A percentile compares a stretch with the other conserved stretches of the same genome.
These are phyloP conservation scores for Oligia fasciuncula DNA, from an alignment of 2,888 invertebrate genomes.

Conservation along the genomic window DNA sequence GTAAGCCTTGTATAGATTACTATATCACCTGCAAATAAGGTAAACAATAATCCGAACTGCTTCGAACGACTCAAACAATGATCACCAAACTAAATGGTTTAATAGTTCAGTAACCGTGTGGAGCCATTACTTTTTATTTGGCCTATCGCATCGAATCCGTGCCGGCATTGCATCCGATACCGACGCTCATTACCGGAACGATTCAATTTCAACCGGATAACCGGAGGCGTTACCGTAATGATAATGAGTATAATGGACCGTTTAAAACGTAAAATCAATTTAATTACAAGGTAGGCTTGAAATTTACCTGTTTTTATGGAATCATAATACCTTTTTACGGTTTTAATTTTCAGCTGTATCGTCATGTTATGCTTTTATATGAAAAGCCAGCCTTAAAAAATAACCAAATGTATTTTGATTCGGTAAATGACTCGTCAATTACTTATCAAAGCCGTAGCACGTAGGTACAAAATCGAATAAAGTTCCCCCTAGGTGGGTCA, in stretches of 20 bases:
- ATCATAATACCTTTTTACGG: constrained; percentile 12
- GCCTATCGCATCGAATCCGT: constrained; percentile 67
- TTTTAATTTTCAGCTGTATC: constrained; percentile 3
- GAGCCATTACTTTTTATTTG: constrained; percentile 70
- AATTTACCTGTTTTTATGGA: constrained; percentile 18
- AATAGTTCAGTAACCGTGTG: constrained; percentile 50
- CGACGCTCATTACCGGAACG: constrained; percentile 76
- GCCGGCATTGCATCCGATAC: constrained; percentile 68
- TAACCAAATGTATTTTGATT: background rate
- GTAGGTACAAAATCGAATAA: background rate
- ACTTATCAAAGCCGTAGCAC: background rate
- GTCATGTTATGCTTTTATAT: background rate
- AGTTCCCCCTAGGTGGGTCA: background rate
- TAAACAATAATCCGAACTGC: constrained; percentile 16
- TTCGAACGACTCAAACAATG: constrained; percentile 33
- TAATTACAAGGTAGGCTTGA: constrained; percentile 50
- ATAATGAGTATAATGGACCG: constrained; percentile 69
- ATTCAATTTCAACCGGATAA: constrained; percentile 76
- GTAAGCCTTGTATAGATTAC: too few relatives aligned
- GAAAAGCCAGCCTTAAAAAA: background rate
- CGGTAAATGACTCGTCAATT: background rate
- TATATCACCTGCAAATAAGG: constrained; percentile 3
- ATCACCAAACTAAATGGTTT: constrained; percentile 53
- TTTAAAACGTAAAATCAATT: constrained; percentile 65
- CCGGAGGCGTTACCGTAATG: constrained; percentile 70